Conservation (phyloP, 1,140 invertebrate genomes). For the Littorina saxatilis region DNA sequence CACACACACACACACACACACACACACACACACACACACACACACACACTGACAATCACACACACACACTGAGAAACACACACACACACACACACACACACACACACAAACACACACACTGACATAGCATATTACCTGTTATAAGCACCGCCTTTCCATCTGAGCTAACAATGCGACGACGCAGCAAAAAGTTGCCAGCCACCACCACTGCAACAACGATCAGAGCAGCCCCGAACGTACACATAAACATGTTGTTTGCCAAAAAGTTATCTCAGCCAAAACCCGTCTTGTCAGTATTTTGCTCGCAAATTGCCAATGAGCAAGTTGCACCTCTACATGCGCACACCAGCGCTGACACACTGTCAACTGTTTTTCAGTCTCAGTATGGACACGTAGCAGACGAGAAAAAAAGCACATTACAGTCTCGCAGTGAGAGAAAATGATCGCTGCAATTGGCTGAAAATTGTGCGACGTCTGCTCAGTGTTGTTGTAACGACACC, state of each 20-base stretch:
- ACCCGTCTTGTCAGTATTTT: not conserved
- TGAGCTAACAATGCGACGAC: not conserved
- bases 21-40: no score
- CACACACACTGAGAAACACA: not conserved
- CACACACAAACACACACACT: not conserved
- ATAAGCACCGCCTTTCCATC: slow-evolving; percentile 24
- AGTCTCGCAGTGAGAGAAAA: no score
- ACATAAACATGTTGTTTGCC: not conserved
- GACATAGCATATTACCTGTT: not conserved
- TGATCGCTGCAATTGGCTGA: no score
- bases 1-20: not conserved
- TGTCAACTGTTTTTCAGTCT: not conserved
- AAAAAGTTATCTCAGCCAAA: not conserved
- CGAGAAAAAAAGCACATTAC: not conserved
- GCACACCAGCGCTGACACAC: not conserved
- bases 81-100: not conserved
- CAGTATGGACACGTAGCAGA: not conserved
- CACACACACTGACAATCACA: no score
- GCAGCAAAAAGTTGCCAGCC: not conserved
- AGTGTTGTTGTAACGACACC: no score
- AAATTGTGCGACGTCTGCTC: no score
- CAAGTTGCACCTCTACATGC: not conserved
- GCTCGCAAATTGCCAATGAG: no score
- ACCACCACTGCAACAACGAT: not conserved
- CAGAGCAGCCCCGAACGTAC: not conserved